A percentile compares a stretch with the other conserved stretches of the same genome.
These are phyloP conservation scores for Melipona bicolor DNA, from an alignment of 2,888 invertebrate species.

Conservation along the genomic window DNA sequence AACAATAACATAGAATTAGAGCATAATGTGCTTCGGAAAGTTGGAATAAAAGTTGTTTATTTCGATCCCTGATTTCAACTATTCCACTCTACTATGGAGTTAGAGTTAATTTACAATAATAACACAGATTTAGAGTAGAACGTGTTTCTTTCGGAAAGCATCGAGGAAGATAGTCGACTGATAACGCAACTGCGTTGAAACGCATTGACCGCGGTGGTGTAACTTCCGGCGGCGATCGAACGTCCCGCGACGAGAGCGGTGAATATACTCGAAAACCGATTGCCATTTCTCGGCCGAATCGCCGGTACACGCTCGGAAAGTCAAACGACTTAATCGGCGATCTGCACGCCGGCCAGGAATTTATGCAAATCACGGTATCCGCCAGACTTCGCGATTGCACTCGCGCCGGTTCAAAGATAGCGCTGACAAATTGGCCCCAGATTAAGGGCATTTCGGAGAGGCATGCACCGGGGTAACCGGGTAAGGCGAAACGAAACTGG, in stretches of 20 bases:
- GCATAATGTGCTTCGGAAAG: no score
- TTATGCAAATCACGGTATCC: slow-evolving; percentile 65
- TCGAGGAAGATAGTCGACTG: no score
- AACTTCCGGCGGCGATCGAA: slow-evolving; percentile 24
- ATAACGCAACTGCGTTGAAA: no score
- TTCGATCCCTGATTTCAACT: no score
- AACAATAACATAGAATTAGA: no score
- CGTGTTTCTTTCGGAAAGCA: no score
- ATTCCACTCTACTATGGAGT: no score
- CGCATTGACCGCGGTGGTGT: background rate
- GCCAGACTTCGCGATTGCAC: slow-evolving; percentile 53
- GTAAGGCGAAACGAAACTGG: slow-evolving; percentile 69
- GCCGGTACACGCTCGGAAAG: slow-evolving; percentile 26
- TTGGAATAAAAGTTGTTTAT: no score
- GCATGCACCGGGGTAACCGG: slow-evolving; percentile 64
- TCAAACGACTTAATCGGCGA: slow-evolving; percentile 65
- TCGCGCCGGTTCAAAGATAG: slow-evolving; percentile 67
- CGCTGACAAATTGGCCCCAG: slow-evolving; percentile 73
- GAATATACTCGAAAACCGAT: slow-evolving; percentile 40
- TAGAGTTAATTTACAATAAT: no score
- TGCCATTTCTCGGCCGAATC: slow-evolving; percentile 52
- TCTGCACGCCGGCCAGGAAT: slow-evolving; percentile 54
- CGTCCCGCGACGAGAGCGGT: slow-evolving; percentile 7
- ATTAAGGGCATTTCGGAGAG: slow-evolving; percentile 72
- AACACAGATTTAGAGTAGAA: no score